Evolutionary conservation across 2,888 invertebrate genomes (phyloP), one percentile per base, ranked within the genome.

Genomic region (Pammene aurita): DNA sequence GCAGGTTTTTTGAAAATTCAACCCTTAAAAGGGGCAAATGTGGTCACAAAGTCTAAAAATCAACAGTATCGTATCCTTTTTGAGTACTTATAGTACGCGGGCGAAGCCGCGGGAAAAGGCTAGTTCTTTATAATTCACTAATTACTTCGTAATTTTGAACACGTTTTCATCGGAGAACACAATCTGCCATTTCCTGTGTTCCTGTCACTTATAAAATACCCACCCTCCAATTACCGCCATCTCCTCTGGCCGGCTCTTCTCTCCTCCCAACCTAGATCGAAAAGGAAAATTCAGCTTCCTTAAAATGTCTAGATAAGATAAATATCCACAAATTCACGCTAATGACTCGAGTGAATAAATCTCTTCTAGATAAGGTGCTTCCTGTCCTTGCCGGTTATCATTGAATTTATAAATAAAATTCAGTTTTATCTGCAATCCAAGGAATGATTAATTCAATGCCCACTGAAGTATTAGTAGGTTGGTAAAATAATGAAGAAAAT

Each of bases 261-360:
- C 79, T 76, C 87, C 89, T 89, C 86, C 86, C 90, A 80, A 91
- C 92, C 92, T 92, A 92, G 85, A 92, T 91, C 82, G 89, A 90
- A 92, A 92, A 91, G 89, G 89, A 92, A 92, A 91, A 89, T 89
- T 89, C 89, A 91, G 84, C 86, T 81, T 86, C 88, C 85, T 88
- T 79, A 83, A 82, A 79, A 81, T 73, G 62, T 78, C 75, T 80
- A 85, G 84, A 87, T 85, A 87, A 88, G 82, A 80, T 83, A 87
- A 86, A 85, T 84, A 83, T 84, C 81, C 82, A 84, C 85, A 85
- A 85, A 87, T 87, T 87, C 89, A 81, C 87, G 52, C 76, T 78
- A 78, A 80, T 78, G 77, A 77, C 78, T 78, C 74, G 76, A 80
- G 78, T 76, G 68, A 73, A 77, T 78, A 78, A 78, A 78, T 80